These are phyloP conservation scores for Marronus borbonicus DNA, from an alignment of 2,888 invertebrate genomes.

Conservation along the genomic window DNA sequence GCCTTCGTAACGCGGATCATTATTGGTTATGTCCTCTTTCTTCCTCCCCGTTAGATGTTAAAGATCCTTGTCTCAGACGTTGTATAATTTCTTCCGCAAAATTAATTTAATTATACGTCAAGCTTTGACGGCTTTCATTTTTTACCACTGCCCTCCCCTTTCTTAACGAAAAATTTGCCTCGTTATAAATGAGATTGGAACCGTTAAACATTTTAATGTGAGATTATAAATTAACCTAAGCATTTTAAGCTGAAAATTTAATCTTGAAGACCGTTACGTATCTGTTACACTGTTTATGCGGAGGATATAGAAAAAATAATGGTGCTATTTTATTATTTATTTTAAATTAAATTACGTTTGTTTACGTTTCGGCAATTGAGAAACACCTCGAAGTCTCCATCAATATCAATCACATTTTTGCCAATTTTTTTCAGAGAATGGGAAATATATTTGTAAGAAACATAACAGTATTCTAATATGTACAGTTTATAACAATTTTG, in stretches of 20 bases:
- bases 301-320: no score
- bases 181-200: conserved; percentile 10
- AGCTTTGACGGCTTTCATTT: conserved; percentile 25
- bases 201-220: conserved; percentile 13
- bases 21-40: conserved; percentile 61
- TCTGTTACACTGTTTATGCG: no score
- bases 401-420: no score
- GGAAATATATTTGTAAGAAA: no score
- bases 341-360: no score
- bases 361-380: no score
- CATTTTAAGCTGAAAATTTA: not conserved
- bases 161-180: conserved; percentile 15
- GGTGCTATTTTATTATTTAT: no score
- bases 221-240: conserved; percentile 8
- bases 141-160: conserved; percentile 3
- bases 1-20: conserved; percentile 66
- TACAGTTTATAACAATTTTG: no score
- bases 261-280: no score
- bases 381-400: no score
- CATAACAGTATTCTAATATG: no score
- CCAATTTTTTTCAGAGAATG: no score
- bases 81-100: conserved; percentile 61
- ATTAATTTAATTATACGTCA: conserved; percentile 54
- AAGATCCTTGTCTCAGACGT: conserved; percentile 60
- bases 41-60: conserved; percentile 58